phyloP scores from a whole-genome alignment of 2,888 invertebrate genomes.

The Portevinia maculata region DNA sequence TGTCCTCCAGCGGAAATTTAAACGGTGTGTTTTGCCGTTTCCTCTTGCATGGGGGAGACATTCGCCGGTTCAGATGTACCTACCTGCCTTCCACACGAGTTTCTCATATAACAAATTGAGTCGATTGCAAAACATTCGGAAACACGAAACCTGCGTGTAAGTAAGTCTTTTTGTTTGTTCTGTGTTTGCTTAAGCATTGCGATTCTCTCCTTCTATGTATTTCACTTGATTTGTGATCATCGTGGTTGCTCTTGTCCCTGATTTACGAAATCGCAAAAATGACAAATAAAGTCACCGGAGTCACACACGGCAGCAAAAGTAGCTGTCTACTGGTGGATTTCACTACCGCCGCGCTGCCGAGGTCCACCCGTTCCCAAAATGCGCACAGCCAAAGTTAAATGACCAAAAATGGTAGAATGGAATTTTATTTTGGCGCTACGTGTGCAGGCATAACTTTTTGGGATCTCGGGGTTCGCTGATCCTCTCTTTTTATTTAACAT shows the following conservation, averaged over 20 bases:
- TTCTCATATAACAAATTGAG: constrained; percentile 72
- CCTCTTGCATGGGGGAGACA: constrained; percentile 5
- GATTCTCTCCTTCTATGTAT: constrained; percentile 54
- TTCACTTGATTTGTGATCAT: constrained; percentile 67
- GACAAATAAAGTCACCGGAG: constrained; percentile 71
- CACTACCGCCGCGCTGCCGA: background rate
- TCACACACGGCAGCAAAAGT: constrained; percentile 57
- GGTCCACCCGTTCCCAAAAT: constrained; percentile 14
- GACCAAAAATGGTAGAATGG: constrained; percentile 65
- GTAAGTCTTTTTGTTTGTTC: constrained; percentile 41
- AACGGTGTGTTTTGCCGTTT: constrained; percentile 19
- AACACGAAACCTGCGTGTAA: constrained; percentile 72
- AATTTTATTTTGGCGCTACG: constrained; percentile 73
- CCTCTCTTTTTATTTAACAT: constrained; percentile 32
- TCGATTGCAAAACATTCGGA: constrained; percentile 73
- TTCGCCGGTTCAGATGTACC: constrained; percentile 8
- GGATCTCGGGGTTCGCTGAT: constrained; percentile 29
- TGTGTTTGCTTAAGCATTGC: constrained; percentile 52
- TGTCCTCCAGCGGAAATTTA: constrained; percentile 22
- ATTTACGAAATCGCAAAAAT: constrained; percentile 73
- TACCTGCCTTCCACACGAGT: constrained; percentile 28
- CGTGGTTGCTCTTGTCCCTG: constrained; percentile 63
- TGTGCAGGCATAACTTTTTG: constrained; percentile 54
- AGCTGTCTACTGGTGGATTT: constrained; percentile 27
- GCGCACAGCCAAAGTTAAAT: constrained; percentile 47